phyloP scores from a whole-genome alignment of 2,888 invertebrate species.

The Slavum lentiscoides region DNA sequence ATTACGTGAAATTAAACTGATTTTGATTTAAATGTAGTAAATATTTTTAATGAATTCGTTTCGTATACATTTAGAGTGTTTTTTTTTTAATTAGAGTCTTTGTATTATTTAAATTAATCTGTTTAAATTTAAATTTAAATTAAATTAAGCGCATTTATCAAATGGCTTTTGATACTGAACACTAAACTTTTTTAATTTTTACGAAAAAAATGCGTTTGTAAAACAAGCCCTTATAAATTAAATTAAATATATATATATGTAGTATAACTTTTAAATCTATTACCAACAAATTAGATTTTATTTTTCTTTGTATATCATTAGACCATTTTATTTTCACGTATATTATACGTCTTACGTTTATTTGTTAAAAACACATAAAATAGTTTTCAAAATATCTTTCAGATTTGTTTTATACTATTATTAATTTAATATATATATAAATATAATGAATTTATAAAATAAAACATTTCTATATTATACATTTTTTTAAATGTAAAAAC shows the following conservation, averaged over 20 bases:
- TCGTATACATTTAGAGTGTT: background rate
- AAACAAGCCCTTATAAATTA: slow-evolving; percentile 8
- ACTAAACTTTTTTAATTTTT: background rate
- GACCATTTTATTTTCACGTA: too few relatives aligned
- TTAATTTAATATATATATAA: too few relatives aligned
- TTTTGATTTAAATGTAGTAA: background rate
- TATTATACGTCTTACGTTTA: too few relatives aligned
- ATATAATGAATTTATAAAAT: too few relatives aligned
- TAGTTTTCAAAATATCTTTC: too few relatives aligned
- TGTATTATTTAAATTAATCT: slow-evolving; percentile 1
- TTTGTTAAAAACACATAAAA: too few relatives aligned
- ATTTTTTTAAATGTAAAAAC: too few relatives aligned
- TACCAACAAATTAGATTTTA: background rate
- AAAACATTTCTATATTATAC: too few relatives aligned
- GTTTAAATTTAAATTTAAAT: slow-evolving; percentile 14
- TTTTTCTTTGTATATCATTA: background rate
- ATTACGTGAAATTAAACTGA: background rate
- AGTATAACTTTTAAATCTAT: background rate
- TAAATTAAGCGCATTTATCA: background rate
- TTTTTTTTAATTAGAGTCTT: slow-evolving; percentile 14
- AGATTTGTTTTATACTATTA: too few relatives aligned
- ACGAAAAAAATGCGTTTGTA: slow-evolving; percentile 1
- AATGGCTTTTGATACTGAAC: background rate
- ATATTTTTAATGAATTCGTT: background rate
- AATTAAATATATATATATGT: background rate